These are phyloP conservation scores for Pycnomerus fuliginosus DNA, from an alignment of 2,888 invertebrate genomes.

Conservation along the genomic window DNA sequence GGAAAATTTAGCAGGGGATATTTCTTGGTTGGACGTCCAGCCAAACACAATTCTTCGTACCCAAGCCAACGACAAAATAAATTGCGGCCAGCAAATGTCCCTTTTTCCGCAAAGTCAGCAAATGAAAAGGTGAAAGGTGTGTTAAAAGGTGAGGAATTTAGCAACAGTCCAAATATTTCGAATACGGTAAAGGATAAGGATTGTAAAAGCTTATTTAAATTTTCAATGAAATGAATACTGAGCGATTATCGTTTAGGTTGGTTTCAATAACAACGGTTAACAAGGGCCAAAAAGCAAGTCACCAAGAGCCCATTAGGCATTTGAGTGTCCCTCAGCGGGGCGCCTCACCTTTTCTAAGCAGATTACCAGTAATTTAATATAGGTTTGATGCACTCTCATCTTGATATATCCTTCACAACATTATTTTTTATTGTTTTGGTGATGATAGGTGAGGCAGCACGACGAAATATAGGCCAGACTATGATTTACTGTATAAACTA, in stretches of 20 bases:
- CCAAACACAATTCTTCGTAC: constrained; percentile 4
- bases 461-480: too few species aligned
- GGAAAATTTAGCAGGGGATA: constrained; percentile 22
- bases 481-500: too few species aligned
- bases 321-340: constrained; percentile 15
- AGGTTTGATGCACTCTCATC: constrained; percentile 7
- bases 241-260: constrained; percentile 17
- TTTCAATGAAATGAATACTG: constrained; percentile 4
- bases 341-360: constrained; percentile 20
- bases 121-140: too few species aligned
- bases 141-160: background rate
- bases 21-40: constrained; percentile 13
- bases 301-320: constrained; percentile 26
- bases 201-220: constrained; percentile 5
- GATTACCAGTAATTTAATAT: constrained; percentile 17
- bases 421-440: background rate
- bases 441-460: too few species aligned
- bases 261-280: constrained; percentile 31
- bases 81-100: too few species aligned
- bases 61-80: constrained; percentile 2
- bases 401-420: background rate
- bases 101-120: too few species aligned
- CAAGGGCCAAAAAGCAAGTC: constrained; percentile 27
- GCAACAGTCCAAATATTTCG: background rate
- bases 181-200: background rate